Conservation (phyloP, 2,113 vertebrate species). For the Menidia beryllina region DNA sequence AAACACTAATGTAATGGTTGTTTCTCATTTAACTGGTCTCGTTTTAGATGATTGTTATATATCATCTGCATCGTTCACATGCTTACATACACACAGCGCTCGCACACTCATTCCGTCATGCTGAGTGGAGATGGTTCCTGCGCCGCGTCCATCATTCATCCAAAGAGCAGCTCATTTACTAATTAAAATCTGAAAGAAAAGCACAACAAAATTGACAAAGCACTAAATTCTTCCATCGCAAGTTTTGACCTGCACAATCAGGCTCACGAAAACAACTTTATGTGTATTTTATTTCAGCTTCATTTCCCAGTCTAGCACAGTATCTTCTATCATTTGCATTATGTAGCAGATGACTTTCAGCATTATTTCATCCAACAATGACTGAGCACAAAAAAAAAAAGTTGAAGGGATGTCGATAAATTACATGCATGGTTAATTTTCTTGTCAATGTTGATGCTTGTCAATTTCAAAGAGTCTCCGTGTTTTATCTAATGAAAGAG, state of each 20-base stretch:
- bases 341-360: slow-evolving; percentile 23
- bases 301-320: slow-evolving; percentile 59
- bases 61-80: slow-evolving; percentile 72
- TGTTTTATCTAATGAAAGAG: slow-evolving; percentile 80
- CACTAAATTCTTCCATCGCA: slow-evolving; percentile 87
- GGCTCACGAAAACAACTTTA: slow-evolving; percentile 63
- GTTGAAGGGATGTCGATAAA: slow-evolving; percentile 70
- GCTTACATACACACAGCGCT: slow-evolving; percentile 61
- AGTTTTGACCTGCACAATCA: slow-evolving; percentile 81
- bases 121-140: slow-evolving; percentile 79
- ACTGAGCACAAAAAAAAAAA: slow-evolving; percentile 49
- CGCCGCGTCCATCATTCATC: slow-evolving; percentile 89
- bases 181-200: slow-evolving; percentile 89
- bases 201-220: slow-evolving; percentile 87
- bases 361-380: slow-evolving; percentile 36
- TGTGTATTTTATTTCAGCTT: slow-evolving; percentile 62
- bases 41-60: slow-evolving; percentile 67
- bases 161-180: slow-evolving; percentile 91
- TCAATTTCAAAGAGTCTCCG: slow-evolving; percentile 65
- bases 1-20: slow-evolving; percentile 78
- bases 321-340: slow-evolving; percentile 69
- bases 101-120: slow-evolving; percentile 66
- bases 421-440: slow-evolving; percentile 73
- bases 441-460: slow-evolving; percentile 68
- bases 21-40: slow-evolving; percentile 64